phyloP scores from a whole-genome alignment of 2,113 vertebrate genomes.

The Epinephelus lanceolatus region DNA sequence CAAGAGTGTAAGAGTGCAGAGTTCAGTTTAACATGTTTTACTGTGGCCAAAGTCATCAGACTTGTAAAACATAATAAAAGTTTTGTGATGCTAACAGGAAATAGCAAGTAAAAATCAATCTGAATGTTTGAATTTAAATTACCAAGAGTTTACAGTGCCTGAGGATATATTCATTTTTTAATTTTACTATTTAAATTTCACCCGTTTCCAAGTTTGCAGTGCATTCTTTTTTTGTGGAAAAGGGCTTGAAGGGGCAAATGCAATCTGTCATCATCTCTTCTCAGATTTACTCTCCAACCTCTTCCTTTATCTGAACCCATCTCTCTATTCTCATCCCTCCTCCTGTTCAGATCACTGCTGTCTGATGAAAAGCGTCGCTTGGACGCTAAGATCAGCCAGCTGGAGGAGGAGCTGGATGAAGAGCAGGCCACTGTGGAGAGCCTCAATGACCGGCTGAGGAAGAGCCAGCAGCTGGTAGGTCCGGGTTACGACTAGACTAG shows the following conservation, averaged over 20 bases:
- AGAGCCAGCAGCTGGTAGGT: conserved; percentile 91
- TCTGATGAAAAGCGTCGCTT: conserved; percentile 93
- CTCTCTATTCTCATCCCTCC: too few species aligned
- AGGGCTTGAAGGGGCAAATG: too few species aligned
- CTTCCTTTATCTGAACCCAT: too few species aligned
- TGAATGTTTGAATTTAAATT: too few species aligned
- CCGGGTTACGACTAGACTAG: too few species aligned
- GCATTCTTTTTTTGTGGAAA: too few species aligned
- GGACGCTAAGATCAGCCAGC: conserved; percentile 89
- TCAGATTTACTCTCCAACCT: neutral
- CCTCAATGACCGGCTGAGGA: conserved; percentile 92
- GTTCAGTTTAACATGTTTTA: neutral
- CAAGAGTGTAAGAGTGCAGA: neutral
- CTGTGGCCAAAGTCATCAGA: neutral
- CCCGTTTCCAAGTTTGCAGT: too few species aligned
- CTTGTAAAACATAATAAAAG: neutral
- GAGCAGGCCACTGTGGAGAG: conserved; percentile 90
- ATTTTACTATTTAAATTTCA: too few species aligned
- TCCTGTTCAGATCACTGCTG: conserved; percentile 82
- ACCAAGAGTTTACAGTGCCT: too few species aligned
- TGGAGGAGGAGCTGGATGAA: conserved; percentile 97
- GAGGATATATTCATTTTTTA: too few species aligned
- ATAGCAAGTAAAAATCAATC: neutral
- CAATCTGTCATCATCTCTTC: neutral
- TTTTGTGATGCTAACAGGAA: neutral